These are phyloP conservation scores for Harpagoxenus sublaevis DNA, from an alignment of 2,888 invertebrate genomes.

Conservation along the genomic window DNA sequence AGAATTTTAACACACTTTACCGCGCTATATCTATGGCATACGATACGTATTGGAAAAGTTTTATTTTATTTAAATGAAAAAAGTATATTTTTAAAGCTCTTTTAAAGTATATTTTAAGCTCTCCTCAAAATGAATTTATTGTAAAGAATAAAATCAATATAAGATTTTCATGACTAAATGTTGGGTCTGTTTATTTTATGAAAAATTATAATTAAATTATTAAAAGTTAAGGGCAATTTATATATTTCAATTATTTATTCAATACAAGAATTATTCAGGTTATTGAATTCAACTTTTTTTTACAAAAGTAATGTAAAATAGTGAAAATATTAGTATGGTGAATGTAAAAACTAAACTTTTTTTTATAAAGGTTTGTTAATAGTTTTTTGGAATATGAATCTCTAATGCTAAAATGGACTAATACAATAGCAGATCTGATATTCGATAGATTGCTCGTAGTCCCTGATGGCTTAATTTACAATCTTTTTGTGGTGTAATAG, in stretches of 20 bases:
- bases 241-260: background rate
- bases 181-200: background rate
- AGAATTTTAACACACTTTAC: background rate
- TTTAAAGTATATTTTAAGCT: background rate
- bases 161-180: background rate
- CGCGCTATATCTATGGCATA: background rate
- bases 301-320: background rate
- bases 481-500: background rate
- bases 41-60: background rate
- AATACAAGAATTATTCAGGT: background rate
- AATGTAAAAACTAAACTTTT: background rate
- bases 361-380: background rate
- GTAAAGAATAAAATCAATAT: background rate
- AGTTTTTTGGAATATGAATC: background rate
- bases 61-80: background rate
- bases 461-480: background rate
- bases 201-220: background rate
- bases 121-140: background rate
- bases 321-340: background rate
- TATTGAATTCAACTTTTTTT: background rate
- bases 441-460: background rate
- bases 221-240: background rate
- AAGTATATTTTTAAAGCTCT: background rate
- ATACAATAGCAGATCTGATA: background rate
- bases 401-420: background rate